Percentiles rank a stretch among this genome's conserved stretches.
Evolutionary conservation across 2,888 invertebrate species (phyloP).

Genomic region (Tipula helvola): DNA sequence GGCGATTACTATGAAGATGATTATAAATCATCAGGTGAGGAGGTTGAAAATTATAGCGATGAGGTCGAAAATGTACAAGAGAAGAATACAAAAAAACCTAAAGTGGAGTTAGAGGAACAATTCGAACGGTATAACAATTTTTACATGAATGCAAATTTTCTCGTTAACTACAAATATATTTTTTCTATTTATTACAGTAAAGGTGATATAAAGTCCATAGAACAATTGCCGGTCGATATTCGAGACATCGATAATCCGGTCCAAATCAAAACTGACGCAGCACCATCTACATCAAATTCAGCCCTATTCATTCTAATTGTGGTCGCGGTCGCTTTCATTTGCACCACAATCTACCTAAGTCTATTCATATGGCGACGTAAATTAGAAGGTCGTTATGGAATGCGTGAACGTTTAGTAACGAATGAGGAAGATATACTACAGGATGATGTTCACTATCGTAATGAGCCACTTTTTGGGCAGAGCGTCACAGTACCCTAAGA

Average conservation of each 20-base stretch:
- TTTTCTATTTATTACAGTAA: neutral
- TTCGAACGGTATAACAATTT: constrained; percentile 13
- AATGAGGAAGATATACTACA: constrained; percentile 18
- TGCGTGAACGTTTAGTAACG: constrained; percentile 17
- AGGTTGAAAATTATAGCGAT: constrained; percentile 6
- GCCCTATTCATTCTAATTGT: neutral
- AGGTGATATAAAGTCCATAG: neutral
- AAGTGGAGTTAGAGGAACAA: constrained; percentile 17
- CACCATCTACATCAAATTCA: neutral
- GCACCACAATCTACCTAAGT: constrained; percentile 11
- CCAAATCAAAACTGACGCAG: neutral
- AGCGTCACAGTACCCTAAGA: neutral
- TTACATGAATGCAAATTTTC: neutral
- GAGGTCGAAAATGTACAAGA: constrained; percentile 18
- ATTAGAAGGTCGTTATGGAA: constrained; percentile 18
- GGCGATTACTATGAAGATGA: neutral
- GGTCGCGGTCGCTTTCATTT: neutral
- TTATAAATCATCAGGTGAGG: neutral
- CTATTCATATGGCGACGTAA: constrained; percentile 15
- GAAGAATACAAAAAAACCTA: constrained; percentile 7
- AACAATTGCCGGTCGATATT: neutral
- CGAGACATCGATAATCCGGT: neutral
- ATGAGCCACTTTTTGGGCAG: neutral
- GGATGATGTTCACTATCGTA: constrained; percentile 14
- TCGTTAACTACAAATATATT: neutral